Evolutionary conservation across 2,113 vertebrate genomes (phyloP).

Genomic region (Danio rerio): DNA sequence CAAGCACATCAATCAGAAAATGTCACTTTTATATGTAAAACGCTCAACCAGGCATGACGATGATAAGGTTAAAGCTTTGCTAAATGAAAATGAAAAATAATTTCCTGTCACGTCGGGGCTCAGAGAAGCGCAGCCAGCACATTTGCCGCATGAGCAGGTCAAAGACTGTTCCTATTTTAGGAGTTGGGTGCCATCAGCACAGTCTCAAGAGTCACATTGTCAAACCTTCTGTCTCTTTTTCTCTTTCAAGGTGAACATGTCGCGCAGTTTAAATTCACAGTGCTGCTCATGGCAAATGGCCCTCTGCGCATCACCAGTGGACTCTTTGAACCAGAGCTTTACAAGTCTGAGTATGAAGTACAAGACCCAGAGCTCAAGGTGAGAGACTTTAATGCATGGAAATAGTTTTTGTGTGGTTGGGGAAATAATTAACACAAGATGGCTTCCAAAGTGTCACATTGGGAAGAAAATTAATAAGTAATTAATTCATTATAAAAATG

Average conservation of each 20-base stretch:
- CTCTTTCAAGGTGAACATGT: constrained; percentile 86
- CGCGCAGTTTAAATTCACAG: constrained; percentile 98
- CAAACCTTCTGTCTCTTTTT: constrained; percentile 19
- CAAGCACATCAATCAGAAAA: neutral
- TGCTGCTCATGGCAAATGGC: constrained; percentile 96
- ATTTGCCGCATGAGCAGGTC: neutral
- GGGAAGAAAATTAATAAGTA: too few species aligned
- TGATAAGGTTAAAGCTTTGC: too few species aligned
- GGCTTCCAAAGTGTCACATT: too few species aligned
- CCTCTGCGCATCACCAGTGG: constrained; percentile 95
- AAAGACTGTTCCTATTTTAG: neutral
- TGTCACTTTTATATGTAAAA: neutral
- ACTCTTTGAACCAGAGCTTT: constrained; percentile 90
- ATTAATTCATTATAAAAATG: too few species aligned
- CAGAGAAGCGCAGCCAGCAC: neutral
- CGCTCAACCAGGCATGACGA: neutral
- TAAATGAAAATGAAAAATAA: neutral
- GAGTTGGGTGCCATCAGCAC: constrained; percentile 9
- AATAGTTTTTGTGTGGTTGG: too few species aligned
- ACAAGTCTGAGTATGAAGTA: constrained; percentile 92
- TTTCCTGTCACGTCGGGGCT: neutral
- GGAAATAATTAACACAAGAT: too few species aligned
- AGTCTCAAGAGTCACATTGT: neutral
- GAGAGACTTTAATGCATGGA: neutral
- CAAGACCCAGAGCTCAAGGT: constrained; percentile 96